Evolutionary conservation across 2,797 vertebrate genomes (phyloP).

Genomic region (Xerus rutilus): DNA sequence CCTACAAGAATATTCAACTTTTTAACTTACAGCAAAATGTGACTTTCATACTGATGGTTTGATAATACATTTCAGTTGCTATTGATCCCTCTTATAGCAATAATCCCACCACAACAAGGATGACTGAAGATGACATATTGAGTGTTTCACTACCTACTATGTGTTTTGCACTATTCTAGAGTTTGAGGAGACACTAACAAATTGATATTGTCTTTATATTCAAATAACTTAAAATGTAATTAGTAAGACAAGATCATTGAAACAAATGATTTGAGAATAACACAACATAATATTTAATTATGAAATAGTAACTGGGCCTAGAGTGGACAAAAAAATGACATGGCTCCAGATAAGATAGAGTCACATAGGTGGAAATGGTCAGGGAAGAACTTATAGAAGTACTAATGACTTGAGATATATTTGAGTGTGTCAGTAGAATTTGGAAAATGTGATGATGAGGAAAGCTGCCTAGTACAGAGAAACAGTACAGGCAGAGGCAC

Average conservation of each 20-base stretch:
- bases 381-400: neutral
- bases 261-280: slow-evolving; percentile 12
- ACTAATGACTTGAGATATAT: neutral
- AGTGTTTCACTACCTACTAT: neutral
- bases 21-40: neutral
- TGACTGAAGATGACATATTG: neutral
- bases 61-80: neutral
- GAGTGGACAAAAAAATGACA: neutral
- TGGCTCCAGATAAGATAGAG: neutral
- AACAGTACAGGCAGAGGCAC: neutral
- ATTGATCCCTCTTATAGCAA: neutral
- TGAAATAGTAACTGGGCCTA: neutral
- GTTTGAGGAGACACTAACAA: neutral
- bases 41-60: neutral
- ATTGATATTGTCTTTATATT: neutral
- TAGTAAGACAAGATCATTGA: neutral
- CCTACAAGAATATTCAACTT: neutral
- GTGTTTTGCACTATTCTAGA: neutral
- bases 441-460: neutral
- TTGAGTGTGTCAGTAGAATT: neutral
- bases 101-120: neutral
- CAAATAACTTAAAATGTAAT: neutral
- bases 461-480: neutral
- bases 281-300: neutral
- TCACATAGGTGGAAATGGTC: neutral